Base-by-base conservation (phyloP, 2,113 vertebrate species). In the Ellobius talpinus region DNA sequence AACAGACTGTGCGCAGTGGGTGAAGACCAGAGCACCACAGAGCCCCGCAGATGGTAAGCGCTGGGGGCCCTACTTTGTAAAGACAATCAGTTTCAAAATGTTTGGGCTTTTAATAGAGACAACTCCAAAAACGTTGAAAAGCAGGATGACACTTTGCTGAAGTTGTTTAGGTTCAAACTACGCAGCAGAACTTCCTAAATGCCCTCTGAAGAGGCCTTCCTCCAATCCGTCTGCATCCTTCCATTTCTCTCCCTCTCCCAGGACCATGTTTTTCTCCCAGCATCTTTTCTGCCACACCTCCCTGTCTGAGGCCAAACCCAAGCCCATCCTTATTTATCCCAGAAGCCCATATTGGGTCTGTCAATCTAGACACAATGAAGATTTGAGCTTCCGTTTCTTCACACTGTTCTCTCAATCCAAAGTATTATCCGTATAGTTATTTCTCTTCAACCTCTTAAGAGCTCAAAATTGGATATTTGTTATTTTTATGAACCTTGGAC, bases 91-190 rank as follows among this genome's bases (percentile, higher is more conserved):
- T 94, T 29, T 79, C 55, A 78, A 94, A 89, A 91, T 77, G 19
- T 84, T 93, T 90, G 78, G 55, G 66, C 47, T 87, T 92, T 87
- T 73, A 94, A 90, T 78, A 91, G 93, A 74, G 91, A 78, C 26
- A 89, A 68, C 16, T 47, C 55, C 89, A 65, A 95, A 84, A 78
- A 31, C 70, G 95, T 11, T 74, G 65, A 90, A 77, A 77, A 72
- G 58, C 21, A 4, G 66, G 63, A 74, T 13, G 42, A 82, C n/a
- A 19, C 65, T 93, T 94, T 76, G 55, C 61, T 72, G 42, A 95
- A 70, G 84, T 78, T 93, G 61, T 87, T 92, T 87, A 52, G 47
- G 58, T 58, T 58, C 58, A 58, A 58, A 23, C 73, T 84, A 92
- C 21, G 66, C 63, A 78, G 4, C 5, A 16, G 82, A 88, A 36